A percentile compares a stretch with the other conserved stretches of the same genome.
Evolutionary conservation across 2,113 vertebrate species (phyloP).

Genomic region (Pterocles burchelli): DNA sequence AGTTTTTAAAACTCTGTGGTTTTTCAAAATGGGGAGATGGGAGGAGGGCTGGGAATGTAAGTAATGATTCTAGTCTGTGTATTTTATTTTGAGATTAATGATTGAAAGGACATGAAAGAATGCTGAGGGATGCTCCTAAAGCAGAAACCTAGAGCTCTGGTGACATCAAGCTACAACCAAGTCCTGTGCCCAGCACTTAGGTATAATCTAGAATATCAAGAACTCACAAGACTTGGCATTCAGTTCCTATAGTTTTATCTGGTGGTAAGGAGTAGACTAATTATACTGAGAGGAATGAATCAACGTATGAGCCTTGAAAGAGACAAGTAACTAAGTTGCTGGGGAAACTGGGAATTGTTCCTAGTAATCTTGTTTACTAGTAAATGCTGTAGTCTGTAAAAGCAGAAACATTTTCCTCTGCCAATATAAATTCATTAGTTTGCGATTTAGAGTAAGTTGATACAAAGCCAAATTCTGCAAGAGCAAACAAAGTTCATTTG

Average conservation of each 20-base stretch:
- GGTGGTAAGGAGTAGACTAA: not conserved
- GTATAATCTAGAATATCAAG: not conserved
- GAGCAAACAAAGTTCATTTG: constrained; percentile 49
- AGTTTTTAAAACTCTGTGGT: not conserved
- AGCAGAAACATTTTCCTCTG: constrained; percentile 43
- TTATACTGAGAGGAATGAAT: constrained; percentile 21
- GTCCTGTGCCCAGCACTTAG: not conserved
- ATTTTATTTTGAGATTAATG: not conserved
- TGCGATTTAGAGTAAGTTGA: constrained; percentile 54
- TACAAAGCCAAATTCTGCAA: constrained; percentile 30
- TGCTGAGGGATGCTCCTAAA: not conserved
- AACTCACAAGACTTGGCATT: not conserved
- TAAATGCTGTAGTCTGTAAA: constrained; percentile 41
- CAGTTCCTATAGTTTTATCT: not conserved
- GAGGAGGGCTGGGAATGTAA: not conserved
- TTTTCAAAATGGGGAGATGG: not conserved
- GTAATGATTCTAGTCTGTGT: not conserved
- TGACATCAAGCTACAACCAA: not conserved
- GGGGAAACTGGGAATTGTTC: constrained; percentile 62
- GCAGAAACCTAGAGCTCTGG: not conserved
- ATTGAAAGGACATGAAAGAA: not conserved
- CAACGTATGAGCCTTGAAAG: constrained; percentile 10
- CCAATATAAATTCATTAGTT: constrained; percentile 67
- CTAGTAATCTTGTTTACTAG: constrained; percentile 62
- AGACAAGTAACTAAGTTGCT: constrained; percentile 64